A percentile compares a stretch with the other conserved stretches of the same genome.
phyloP scores from a whole-genome alignment of 1,140 invertebrate species.

The Ceratosolen fusciceps region DNA sequence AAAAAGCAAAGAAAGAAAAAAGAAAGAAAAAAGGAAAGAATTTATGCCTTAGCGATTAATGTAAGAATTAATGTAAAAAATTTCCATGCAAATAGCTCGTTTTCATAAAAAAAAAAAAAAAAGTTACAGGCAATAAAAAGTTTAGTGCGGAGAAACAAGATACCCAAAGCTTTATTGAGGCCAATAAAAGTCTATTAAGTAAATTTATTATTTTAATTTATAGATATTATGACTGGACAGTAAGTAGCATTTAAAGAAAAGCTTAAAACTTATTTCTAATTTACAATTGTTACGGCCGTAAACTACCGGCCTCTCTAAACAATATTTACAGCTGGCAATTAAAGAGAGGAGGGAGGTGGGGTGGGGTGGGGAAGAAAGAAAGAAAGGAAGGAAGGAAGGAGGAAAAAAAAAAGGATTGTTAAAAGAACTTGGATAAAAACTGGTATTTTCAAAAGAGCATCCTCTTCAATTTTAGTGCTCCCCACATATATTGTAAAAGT shows the following conservation, averaged over 20 bases:
- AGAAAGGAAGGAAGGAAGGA: not conserved
- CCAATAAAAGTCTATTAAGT: constrained; percentile 42
- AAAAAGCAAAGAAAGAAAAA: no score
- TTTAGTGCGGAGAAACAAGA: constrained; percentile 33
- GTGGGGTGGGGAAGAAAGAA: not conserved
- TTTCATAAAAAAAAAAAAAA: constrained; percentile 43
- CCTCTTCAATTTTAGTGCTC: not conserved
- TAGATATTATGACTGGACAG: constrained; percentile 26
- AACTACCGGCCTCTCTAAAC: not conserved
- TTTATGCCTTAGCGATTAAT: constrained; percentile 31
- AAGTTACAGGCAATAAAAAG: constrained; percentile 41
- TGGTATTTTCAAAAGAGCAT: not conserved
- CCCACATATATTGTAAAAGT: not conserved
- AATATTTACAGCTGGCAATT: constrained; percentile 1
- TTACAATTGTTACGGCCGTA: constrained; percentile 19
- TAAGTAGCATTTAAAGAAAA: constrained; percentile 31
- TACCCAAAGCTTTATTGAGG: constrained; percentile 37
- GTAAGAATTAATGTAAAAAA: constrained; percentile 28
- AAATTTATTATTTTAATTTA: constrained; percentile 48
- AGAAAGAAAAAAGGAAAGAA: constrained; percentile 4
- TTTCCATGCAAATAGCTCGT: constrained; percentile 36
- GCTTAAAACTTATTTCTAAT: constrained; percentile 40
- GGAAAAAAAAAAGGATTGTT: not conserved
- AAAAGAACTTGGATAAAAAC: not conserved
- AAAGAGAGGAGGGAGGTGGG: not conserved